Evolutionary conservation across 2,113 vertebrate species (phyloP).

Genomic region (Eonycteris spelaea): DNA sequence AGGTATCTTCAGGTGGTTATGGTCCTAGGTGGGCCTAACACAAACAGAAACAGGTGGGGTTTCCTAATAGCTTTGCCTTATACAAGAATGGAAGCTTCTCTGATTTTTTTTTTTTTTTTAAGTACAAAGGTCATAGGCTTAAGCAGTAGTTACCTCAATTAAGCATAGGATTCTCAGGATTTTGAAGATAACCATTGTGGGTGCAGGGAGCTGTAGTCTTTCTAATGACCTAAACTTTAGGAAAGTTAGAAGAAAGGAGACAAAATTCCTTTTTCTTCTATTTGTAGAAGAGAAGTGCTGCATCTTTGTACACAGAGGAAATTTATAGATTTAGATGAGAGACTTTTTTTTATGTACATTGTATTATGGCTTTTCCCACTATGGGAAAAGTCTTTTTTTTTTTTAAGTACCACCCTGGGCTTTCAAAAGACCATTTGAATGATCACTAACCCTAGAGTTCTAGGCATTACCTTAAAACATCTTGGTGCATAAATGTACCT

Average conservation of each 20-base stretch:
- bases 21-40: neutral
- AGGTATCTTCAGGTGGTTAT: neutral
- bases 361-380: neutral
- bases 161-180: neutral
- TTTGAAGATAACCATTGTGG: neutral
- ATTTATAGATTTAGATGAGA: neutral
- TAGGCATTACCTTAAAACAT: slow-evolving; percentile 11
- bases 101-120: neutral
- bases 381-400: neutral
- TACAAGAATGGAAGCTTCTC: neutral
- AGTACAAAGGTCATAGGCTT: neutral
- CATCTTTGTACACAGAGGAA: neutral
- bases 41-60: neutral
- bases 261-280: neutral
- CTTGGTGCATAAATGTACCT: neutral
- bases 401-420: neutral
- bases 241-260: neutral
- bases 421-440: slow-evolving; percentile 22
- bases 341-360: neutral
- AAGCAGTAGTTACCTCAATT: neutral
- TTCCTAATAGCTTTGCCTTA: neutral
- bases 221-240: neutral
- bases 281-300: neutral
- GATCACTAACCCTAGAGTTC: neutral
- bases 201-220: neutral